These are phyloP conservation scores for Rhinatrema bivittatum DNA, from an alignment of 2,797 vertebrate genomes.

Conservation along the genomic window DNA sequence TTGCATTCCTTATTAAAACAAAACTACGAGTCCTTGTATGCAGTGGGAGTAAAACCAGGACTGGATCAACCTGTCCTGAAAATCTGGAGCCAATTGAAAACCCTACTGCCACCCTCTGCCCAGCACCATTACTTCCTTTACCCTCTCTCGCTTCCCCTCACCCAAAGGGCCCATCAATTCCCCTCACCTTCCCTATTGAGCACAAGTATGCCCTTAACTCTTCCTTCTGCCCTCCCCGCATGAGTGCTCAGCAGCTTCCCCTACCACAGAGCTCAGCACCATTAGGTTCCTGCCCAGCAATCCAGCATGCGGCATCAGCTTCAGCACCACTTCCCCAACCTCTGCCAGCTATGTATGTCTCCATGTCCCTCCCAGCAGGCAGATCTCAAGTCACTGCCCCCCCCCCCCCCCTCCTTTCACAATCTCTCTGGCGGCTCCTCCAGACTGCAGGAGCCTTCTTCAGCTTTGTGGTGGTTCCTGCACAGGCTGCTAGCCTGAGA, in stretches of 20 bases:
- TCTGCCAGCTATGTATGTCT: not conserved
- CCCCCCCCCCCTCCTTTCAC: not conserved
- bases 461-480: not conserved
- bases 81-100: too few relatives aligned
- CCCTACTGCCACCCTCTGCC: too few relatives aligned
- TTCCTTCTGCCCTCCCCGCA: not conserved
- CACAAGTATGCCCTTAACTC: too few relatives aligned
- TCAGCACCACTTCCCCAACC: not conserved
- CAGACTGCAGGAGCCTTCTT: not conserved
- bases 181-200: too few relatives aligned
- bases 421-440: not conserved
- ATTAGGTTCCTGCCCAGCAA: not conserved
- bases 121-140: too few relatives aligned
- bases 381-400: not conserved
- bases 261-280: not conserved
- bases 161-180: too few relatives aligned
- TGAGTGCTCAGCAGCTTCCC: not conserved
- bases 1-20: too few relatives aligned
- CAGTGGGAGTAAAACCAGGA: too few relatives aligned
- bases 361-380: not conserved
- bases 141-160: too few relatives aligned
- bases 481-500: too few relatives aligned
- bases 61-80: too few relatives aligned
- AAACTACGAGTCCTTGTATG: too few relatives aligned
- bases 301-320: slow-evolving; percentile 5